Evolutionary conservation across 2,113 vertebrate genomes (phyloP).

Genomic region (Leucopsar rothschildi): DNA sequence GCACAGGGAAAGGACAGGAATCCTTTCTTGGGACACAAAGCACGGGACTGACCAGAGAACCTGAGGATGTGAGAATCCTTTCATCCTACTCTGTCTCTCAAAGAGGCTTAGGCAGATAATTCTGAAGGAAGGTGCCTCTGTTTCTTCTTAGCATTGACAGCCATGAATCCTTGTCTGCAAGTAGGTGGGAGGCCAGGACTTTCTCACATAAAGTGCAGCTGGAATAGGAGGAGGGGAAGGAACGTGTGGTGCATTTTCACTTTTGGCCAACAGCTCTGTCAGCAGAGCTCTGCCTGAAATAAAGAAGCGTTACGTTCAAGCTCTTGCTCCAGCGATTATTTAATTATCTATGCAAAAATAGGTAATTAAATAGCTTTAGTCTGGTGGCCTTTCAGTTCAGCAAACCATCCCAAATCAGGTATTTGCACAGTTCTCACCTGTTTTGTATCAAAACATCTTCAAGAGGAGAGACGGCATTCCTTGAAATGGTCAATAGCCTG

Average conservation of each 20-base stretch:
- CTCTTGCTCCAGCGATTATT: not conserved
- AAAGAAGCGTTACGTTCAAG: not conserved
- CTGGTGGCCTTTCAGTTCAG: not conserved
- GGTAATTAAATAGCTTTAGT: not conserved
- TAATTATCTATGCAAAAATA: slow-evolving; percentile 44
- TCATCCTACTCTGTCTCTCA: not conserved
- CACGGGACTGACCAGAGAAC: not conserved
- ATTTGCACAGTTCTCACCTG: not conserved
- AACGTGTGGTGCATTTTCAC: not conserved
- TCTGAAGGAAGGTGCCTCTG: not conserved
- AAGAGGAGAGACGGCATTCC: not conserved
- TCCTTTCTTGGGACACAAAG: not conserved
- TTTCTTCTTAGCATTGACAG: not conserved
- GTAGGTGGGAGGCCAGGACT: not conserved
- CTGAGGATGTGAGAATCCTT: not conserved
- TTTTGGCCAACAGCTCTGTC: slow-evolving; percentile 4
- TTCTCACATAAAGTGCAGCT: slow-evolving; percentile 10
- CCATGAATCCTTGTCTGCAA: not conserved
- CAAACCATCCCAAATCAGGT: not conserved
- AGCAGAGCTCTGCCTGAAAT: slow-evolving; percentile 6
- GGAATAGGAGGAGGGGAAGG: not conserved
- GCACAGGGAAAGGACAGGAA: not conserved
- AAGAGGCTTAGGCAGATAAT: not conserved
- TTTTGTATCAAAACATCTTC: not conserved
- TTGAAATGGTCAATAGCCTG: not conserved